phyloP scores from a whole-genome alignment of 2,113 vertebrate species.

The Fregata magnificens region DNA sequence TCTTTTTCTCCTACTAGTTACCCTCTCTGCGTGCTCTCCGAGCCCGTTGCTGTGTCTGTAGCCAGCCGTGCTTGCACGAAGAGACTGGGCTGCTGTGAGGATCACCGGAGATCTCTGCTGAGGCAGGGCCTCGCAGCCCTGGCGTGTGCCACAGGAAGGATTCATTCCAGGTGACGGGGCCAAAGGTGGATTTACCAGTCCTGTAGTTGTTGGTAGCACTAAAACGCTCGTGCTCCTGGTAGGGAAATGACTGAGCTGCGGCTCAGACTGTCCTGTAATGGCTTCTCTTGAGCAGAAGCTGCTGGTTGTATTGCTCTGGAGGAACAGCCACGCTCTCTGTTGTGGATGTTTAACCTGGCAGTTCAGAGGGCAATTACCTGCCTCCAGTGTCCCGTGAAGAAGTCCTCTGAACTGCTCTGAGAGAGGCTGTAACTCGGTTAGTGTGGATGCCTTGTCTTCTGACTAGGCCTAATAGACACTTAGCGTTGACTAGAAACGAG shows the following conservation, averaged over 20 bases:
- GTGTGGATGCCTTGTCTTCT: neutral
- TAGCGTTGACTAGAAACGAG: accelerated
- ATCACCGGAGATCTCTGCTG: neutral
- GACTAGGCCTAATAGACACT: no score
- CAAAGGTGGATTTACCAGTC: neutral
- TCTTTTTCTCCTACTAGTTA: no score
- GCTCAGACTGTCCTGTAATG: accelerated
- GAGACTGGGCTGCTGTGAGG: neutral
- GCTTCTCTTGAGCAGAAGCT: neutral
- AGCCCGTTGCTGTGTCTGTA: neutral
- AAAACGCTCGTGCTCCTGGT: neutral
- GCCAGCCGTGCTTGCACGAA: neutral
- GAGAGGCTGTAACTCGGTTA: neutral
- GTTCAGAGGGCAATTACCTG: neutral
- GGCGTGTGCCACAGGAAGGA: neutral
- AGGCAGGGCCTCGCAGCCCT: neutral
- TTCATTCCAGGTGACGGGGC: no score
- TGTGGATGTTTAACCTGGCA: neutral
- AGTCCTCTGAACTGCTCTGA: neutral
- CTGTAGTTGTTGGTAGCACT: neutral
- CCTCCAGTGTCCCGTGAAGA: neutral
- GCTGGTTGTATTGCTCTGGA: neutral
- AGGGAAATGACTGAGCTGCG: neutral
- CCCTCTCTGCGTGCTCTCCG: neutral
- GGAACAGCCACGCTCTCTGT: neutral